phyloP scores from a whole-genome alignment of 2,888 invertebrate genomes.

The Steinernema carpocapsae region DNA sequence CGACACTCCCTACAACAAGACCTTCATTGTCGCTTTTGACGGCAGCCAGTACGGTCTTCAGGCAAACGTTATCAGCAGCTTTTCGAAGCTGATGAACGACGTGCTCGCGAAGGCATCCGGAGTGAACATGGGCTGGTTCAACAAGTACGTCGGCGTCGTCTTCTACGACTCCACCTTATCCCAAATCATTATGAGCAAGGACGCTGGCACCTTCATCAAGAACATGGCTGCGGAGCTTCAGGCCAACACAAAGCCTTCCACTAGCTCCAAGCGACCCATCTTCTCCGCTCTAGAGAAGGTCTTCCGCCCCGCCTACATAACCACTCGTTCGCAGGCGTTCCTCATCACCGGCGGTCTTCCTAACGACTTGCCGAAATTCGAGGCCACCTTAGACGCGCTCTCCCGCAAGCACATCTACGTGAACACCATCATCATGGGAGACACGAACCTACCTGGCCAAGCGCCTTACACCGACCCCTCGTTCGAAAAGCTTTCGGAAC shows the following conservation, averaged over 20 bases:
- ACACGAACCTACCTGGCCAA: neutral
- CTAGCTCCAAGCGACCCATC: neutral
- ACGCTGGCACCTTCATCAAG: neutral
- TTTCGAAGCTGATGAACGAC: neutral
- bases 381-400: neutral
- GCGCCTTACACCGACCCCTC: neutral
- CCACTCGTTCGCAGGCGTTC: constrained; percentile 12
- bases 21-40: constrained; percentile 35
- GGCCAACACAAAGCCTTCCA: neutral
- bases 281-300: neutral
- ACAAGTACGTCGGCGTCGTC: constrained; percentile 16
- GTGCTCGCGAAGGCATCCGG: neutral
- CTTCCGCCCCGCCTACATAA: neutral
- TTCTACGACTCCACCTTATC: constrained; percentile 5
- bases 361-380: neutral
- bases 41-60: constrained; percentile 3
- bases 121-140: neutral
- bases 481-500: neutral
- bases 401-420: constrained; percentile 10
- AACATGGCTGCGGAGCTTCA: neutral
- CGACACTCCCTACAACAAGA: constrained; percentile 18
- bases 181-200: neutral
- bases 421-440: constrained; percentile 19
- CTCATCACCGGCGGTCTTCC: constrained; percentile 27
- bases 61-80: constrained; percentile 1